Base-by-base conservation (phyloP, 2,888 invertebrate species). In the Trissoscelio sp. region DNA sequence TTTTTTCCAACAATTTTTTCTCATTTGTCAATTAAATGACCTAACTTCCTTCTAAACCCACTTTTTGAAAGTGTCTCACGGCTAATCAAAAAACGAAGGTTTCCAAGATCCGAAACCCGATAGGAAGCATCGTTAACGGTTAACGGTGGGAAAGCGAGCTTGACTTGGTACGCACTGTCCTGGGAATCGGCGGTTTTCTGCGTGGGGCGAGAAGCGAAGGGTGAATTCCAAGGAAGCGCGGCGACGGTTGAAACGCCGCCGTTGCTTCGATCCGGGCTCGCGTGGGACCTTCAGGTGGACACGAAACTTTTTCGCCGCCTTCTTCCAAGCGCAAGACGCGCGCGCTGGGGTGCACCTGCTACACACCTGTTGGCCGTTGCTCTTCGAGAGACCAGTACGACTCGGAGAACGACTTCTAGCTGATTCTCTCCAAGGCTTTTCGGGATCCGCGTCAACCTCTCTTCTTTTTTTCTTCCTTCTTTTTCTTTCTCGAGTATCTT, bases 301-400 rank as follows among this genome's bases (percentile, higher is more conserved):
- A 86, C 83, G 89, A 88, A 89, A 90, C 85, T 86, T 87, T 87
- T 88, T 84, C 85, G 83, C 83, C 86, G 87, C 83, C 84, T 78
- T 78, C 82, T 62, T 70, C 82, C 83, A 60, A 83, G 74, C 3
- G 82, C 85, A 84, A 87, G 87, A 81, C 86, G 85, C 86, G 86
- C 90, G 72, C 79, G 51, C 67, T 89, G 90, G 82, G 83, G 81
- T 83, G 85, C 85, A 85, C 86, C 85, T 86, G 91, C 91, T 89
- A 90, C 89, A 88, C 91, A 91, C 91, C 91, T 91, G 91, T 91
- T 91, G 90, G 86, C 89, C 88, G 89, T 89, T 89, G 89, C 88
- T 82, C 81, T 81, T 87, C 77, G 77, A 81, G 60, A 28, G 81
- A 83, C 80, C 74, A 66, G 79, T 77, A 79, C 73, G 77, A 77